A percentile compares a stretch with the other conserved stretches of the same genome.
Evolutionary conservation across 2,113 vertebrate species (phyloP).

Genomic region (Lagopus leucura): DNA sequence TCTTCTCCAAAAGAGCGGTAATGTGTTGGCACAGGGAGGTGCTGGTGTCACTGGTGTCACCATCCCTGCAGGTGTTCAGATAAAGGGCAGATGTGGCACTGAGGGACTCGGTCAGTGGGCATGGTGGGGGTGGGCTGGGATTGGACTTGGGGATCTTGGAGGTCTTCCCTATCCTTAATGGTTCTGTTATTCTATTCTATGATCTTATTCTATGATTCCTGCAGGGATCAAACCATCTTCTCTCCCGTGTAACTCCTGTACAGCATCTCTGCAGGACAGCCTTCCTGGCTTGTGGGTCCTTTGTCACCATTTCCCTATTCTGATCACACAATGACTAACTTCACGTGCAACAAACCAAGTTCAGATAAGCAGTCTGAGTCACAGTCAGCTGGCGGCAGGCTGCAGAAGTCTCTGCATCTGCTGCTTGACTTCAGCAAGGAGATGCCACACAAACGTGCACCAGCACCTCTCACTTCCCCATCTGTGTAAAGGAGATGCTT

Average conservation of each 20-base stretch:
- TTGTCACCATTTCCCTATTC: neutral
- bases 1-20: too few relatives aligned
- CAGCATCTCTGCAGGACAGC: neutral
- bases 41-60: too few relatives aligned
- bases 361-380: neutral
- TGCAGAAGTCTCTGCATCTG: neutral
- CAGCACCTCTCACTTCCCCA: neutral
- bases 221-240: neutral
- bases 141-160: too few relatives aligned
- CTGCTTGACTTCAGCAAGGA: neutral
- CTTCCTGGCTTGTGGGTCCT: neutral
- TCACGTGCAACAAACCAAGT: neutral
- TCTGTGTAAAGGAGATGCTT: neutral
- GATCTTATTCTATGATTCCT: too few relatives aligned
- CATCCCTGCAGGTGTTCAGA: too few relatives aligned
- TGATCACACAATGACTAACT: neutral
- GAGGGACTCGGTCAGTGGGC: too few relatives aligned
- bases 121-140: too few relatives aligned
- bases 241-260: neutral
- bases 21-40: too few relatives aligned
- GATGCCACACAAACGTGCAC: rapidly evolving
- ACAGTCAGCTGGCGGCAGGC: neutral
- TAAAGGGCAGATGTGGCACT: too few relatives aligned
- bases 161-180: too few relatives aligned
- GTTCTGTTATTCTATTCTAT: too few relatives aligned